Evolutionary conservation across 2,113 vertebrate species (phyloP).

Genomic region (Nettapus auritus): DNA sequence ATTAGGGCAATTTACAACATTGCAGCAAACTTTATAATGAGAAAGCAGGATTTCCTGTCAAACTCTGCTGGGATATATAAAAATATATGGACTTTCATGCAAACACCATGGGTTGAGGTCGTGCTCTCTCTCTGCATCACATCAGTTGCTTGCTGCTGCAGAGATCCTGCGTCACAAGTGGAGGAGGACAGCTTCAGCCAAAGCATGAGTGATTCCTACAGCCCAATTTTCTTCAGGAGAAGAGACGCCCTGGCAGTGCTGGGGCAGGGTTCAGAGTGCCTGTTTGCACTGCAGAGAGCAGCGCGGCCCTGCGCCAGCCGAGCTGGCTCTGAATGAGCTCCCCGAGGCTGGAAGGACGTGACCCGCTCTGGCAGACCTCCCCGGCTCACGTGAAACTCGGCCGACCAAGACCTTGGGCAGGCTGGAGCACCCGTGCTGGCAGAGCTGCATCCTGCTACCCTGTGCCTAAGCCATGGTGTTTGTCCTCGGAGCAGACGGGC

Average conservation of each 20-base stretch:
- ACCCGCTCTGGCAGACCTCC: neutral
- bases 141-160: neutral
- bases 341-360: fast-evolving
- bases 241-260: neutral
- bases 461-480: fast-evolving
- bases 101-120: neutral
- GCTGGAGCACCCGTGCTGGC: neutral
- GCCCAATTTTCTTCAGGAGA: neutral
- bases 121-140: neutral
- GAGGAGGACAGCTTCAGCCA: neutral
- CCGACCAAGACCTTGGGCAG: neutral
- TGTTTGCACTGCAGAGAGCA: neutral
- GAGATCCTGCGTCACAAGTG: neutral
- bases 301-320: fast-evolving
- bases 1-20: neutral
- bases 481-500: neutral
- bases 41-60: neutral
- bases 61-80: neutral
- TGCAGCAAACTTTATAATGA: neutral
- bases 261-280: neutral
- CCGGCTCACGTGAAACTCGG: fast-evolving
- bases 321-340: neutral
- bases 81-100: neutral
- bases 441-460: neutral
- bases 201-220: neutral